These are phyloP conservation scores for Uropetala carovei DNA, from an alignment of 2,888 invertebrate species.

Conservation along the genomic window DNA sequence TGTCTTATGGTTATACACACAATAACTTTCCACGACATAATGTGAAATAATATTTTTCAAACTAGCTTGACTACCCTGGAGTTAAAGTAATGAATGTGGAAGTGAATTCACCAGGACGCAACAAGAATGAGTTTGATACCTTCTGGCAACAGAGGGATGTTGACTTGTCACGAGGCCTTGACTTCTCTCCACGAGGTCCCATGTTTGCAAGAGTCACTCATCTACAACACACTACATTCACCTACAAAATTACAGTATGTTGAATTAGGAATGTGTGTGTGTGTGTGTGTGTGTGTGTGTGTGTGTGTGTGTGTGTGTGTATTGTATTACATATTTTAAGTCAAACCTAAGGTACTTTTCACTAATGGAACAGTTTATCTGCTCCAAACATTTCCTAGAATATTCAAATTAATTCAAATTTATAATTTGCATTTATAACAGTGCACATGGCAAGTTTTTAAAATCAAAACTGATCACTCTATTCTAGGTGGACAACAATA, in stretches of 20 bases:
- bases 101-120: constrained; percentile 74
- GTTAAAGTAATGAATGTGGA: constrained; percentile 79
- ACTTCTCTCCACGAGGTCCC: constrained; percentile 86
- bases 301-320: too few species aligned
- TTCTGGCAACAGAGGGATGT: constrained; percentile 89
- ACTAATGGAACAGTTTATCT: too few species aligned
- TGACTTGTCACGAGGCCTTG: constrained; percentile 87
- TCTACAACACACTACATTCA: constrained; percentile 85
- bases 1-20: too few species aligned
- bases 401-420: too few species aligned
- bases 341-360: too few species aligned
- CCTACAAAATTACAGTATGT: constrained; percentile 78
- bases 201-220: constrained; percentile 87
- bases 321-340: too few species aligned
- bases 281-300: too few species aligned
- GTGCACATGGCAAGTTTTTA: too few species aligned
- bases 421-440: not conserved
- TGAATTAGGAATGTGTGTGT: too few species aligned
- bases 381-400: too few species aligned
- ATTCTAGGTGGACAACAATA: constrained; percentile 70
- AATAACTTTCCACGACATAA: too few species aligned
- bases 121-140: constrained; percentile 79
- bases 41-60: constrained; percentile 57
- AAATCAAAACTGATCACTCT: not conserved
- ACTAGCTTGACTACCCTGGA: constrained; percentile 81